Percentiles rank a stretch among this genome's conserved stretches.
Evolutionary conservation across 2,797 vertebrate species (phyloP).

Genomic region (Onychomys leucogaster): DNA sequence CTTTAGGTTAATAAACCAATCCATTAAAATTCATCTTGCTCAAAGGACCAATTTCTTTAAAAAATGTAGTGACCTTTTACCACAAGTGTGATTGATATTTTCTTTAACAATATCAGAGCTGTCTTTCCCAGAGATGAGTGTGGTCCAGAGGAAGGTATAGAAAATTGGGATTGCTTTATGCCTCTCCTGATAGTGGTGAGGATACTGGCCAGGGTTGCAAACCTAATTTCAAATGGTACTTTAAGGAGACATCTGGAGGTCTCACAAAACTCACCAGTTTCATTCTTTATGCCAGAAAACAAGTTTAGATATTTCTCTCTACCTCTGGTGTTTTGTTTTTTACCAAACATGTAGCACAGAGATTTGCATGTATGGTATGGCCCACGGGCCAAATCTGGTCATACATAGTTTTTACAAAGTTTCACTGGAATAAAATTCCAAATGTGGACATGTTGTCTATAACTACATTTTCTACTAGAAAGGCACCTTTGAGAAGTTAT

Average conservation of each 20-base stretch:
- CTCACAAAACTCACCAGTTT: neutral
- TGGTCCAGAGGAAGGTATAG: constrained; percentile 52
- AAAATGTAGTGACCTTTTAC: constrained; percentile 86
- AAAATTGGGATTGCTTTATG: neutral
- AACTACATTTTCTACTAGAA: neutral
- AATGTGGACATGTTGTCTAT: neutral
- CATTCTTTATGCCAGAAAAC: neutral
- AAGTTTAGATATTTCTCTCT: neutral
- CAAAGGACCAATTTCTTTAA: constrained; percentile 87
- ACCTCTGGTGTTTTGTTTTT: neutral
- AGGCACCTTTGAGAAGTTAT: neutral
- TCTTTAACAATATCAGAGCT: constrained; percentile 81
- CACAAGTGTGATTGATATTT: constrained; percentile 88
- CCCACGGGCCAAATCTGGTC: neutral
- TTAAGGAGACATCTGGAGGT: constrained; percentile 1
- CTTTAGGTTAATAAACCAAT: constrained; percentile 90
- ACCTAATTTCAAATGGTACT: constrained; percentile 12
- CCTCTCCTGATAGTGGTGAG: neutral
- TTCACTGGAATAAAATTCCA: constrained; percentile 11
- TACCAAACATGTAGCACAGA: neutral
- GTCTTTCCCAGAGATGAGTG: constrained; percentile 67
- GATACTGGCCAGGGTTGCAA: neutral
- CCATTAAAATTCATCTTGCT: constrained; percentile 90
- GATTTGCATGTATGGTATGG: neutral
- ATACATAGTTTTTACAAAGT: constrained; percentile 17